Conservation (phyloP, 2,888 invertebrate species). For the Plutella xylostella region DNA sequence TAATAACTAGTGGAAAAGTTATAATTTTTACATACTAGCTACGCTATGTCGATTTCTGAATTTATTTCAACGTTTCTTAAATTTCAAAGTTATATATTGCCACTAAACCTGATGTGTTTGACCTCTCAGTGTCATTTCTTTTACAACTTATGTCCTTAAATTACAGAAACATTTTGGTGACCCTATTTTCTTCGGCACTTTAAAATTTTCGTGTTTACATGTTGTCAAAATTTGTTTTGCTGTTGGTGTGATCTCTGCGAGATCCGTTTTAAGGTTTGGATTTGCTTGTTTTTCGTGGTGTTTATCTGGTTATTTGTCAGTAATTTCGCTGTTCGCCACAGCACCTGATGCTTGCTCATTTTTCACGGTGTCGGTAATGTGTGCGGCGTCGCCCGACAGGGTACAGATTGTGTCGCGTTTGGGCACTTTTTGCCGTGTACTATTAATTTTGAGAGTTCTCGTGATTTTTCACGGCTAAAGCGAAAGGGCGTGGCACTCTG, state of each 20-base stretch:
- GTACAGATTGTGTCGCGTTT: slow-evolving; percentile 1
- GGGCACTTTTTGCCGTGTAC: not conserved
- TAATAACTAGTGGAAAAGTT: no score
- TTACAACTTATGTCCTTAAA: slow-evolving; percentile 1
- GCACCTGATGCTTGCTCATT: slow-evolving; percentile 1
- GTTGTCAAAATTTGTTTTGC: not conserved
- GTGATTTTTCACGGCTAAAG: not conserved
- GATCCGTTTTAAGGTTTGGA: no score
- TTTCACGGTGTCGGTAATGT: not conserved
- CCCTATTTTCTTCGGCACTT: not conserved
- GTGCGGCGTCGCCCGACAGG: not conserved
- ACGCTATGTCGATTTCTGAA: not conserved
- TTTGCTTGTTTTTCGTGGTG: no score
- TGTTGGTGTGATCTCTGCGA: no score
- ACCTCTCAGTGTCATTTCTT: not conserved
- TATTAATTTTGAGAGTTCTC: not conserved
- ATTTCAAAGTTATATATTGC: not conserved
- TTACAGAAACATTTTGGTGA: slow-evolving; percentile 1
- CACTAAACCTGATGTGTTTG: not conserved
- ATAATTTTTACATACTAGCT: no score
- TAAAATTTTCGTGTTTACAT: not conserved
- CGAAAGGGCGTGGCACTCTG: not conserved
- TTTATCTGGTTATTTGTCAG: no score
- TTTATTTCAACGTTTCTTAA: not conserved
- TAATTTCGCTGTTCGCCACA: not conserved